A percentile compares a stretch with the other conserved stretches of the same genome.
Conservation (phyloP, 2,113 vertebrate species). For the Paracanthobrama guichenoti region DNA sequence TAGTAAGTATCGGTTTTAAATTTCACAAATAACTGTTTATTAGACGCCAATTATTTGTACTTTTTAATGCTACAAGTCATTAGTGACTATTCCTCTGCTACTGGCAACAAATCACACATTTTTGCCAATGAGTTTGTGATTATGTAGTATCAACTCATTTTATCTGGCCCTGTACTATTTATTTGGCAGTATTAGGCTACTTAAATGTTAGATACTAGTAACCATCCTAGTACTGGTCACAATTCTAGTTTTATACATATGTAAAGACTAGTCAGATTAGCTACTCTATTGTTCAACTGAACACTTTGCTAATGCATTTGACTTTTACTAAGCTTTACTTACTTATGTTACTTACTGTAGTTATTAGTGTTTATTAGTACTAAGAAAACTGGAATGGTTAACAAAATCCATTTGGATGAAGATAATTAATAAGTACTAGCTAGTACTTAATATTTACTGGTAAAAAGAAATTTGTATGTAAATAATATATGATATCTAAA, state of each 20-base stretch:
- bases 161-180: neutral
- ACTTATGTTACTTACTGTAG: neutral
- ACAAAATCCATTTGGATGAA: neutral
- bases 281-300: neutral
- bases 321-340: neutral
- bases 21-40: no score
- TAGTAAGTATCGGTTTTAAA: no score
- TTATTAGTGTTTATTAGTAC: neutral
- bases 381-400: neutral
- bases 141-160: no score
- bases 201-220: neutral
- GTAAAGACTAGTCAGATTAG: neutral
- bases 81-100: no score
- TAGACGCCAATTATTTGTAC: no score
- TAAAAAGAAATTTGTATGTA: neutral
- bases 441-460: neutral
- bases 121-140: no score
- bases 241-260: neutral
- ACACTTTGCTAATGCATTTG: neutral
- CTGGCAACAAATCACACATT: no score
- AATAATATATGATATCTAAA: neutral
- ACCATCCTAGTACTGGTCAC: neutral
- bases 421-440: neutral
- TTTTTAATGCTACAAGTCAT: no score
- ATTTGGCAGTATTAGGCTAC: neutral